Conservation (phyloP, 2,797 vertebrate species). For the Aselliscus stoliczkanus region DNA sequence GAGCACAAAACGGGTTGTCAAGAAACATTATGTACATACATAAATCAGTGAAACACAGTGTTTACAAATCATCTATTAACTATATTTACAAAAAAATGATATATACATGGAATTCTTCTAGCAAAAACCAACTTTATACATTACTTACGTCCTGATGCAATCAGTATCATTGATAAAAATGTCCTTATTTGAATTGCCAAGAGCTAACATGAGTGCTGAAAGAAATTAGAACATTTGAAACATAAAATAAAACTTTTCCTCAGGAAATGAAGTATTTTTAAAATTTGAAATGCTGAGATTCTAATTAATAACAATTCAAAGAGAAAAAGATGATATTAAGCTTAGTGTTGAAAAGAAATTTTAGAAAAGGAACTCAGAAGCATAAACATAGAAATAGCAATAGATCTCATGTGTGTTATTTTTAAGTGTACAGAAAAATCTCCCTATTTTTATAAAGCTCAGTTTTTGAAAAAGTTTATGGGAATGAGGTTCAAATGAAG, state of each 20-base stretch:
- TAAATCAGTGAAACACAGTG: not conserved
- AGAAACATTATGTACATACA: not conserved
- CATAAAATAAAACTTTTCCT: not conserved
- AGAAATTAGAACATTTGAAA: not conserved
- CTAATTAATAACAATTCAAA: not conserved
- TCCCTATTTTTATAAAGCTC: not conserved
- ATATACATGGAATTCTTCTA: not conserved
- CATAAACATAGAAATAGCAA: not conserved
- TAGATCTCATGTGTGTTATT: not conserved
- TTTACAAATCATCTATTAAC: not conserved
- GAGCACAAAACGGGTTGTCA: constrained; percentile 2
- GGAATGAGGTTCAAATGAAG: not conserved
- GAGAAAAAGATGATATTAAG: not conserved
- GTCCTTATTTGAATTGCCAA: not conserved
- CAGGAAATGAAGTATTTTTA: not conserved
- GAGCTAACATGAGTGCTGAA: not conserved
- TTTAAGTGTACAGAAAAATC: not conserved
- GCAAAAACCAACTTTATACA: not conserved
- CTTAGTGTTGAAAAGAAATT: not conserved
- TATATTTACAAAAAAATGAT: not conserved
- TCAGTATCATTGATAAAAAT: not conserved
- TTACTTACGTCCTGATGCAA: not conserved
- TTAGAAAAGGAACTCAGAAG: not conserved
- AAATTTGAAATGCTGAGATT: not conserved
- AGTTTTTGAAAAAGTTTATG: not conserved